Percentiles rank a stretch among this genome's conserved stretches.
Conservation (phyloP, 2,888 invertebrate genomes). For the Perithous albicinctus region DNA sequence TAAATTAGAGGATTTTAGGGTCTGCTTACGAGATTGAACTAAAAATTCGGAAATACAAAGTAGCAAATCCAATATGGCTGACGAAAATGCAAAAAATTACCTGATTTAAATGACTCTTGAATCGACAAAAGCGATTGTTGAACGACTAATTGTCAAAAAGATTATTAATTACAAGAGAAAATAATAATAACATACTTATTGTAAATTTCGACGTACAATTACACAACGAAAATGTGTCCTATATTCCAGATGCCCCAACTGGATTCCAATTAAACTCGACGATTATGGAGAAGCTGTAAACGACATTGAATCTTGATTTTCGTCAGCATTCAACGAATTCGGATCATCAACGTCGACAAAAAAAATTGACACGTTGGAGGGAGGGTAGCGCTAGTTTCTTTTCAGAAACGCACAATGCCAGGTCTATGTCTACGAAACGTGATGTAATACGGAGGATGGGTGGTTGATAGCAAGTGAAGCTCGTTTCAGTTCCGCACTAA, state of each 20-base stretch:
- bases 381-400: not conserved
- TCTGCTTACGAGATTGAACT: too few species aligned
- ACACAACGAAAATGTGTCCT: not conserved
- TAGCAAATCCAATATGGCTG: too few species aligned
- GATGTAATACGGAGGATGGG: slow-evolving; percentile 7
- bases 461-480: not conserved
- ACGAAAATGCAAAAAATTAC: too few species aligned
- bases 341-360: not conserved
- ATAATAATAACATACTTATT: too few species aligned
- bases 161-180: too few species aligned
- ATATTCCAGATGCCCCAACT: not conserved
- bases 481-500: slow-evolving; percentile 28
- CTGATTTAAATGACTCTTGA: too few species aligned
- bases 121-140: too few species aligned
- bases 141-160: too few species aligned
- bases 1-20: too few species aligned
- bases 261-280: not conserved
- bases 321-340: not conserved
- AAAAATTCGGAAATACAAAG: too few species aligned
- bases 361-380: not conserved
- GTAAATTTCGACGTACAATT: too few species aligned
- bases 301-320: not conserved
- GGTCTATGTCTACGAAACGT: not conserved
- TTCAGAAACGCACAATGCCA: slow-evolving; percentile 19
- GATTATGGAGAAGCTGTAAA: not conserved